phyloP scores from a whole-genome alignment of 2,888 invertebrate genomes.

The Tipula helvola region DNA sequence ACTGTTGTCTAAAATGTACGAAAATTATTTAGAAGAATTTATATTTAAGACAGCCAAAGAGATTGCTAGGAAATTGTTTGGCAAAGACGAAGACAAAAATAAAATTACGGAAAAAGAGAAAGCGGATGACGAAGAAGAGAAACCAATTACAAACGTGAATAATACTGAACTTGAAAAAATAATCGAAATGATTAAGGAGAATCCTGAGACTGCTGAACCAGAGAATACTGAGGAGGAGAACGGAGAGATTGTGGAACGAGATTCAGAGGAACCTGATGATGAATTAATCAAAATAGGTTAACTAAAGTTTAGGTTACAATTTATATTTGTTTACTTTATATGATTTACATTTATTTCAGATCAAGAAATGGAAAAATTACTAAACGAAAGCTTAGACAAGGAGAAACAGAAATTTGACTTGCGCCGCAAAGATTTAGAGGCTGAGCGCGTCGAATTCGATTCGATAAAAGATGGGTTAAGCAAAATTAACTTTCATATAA shows the following conservation, averaged over 20 bases:
- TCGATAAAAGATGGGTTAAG: conserved; percentile 27
- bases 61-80: conserved; percentile 23
- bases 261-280: not conserved
- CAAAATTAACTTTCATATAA: conserved; percentile 59
- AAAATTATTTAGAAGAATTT: conserved; percentile 49
- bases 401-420: conserved; percentile 17
- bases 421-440: conserved; percentile 19
- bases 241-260: not conserved
- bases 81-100: conserved; percentile 13
- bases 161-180: not conserved
- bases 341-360: not conserved
- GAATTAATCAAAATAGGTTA: not conserved
- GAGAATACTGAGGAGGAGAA: not conserved
- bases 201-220: not conserved
- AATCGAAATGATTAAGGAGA: not conserved
- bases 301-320: not conserved
- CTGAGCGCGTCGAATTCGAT: conserved; percentile 21
- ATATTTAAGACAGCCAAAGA: conserved; percentile 36
- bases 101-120: not conserved
- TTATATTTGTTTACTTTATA: not conserved
- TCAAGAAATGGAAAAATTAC: conserved; percentile 11
- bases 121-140: not conserved
- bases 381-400: conserved; percentile 14
- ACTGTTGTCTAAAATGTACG: conserved; percentile 54
- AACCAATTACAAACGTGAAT: not conserved